phyloP scores from a whole-genome alignment of 2,797 vertebrate genomes.

The Eupleurogrammus muticus region DNA sequence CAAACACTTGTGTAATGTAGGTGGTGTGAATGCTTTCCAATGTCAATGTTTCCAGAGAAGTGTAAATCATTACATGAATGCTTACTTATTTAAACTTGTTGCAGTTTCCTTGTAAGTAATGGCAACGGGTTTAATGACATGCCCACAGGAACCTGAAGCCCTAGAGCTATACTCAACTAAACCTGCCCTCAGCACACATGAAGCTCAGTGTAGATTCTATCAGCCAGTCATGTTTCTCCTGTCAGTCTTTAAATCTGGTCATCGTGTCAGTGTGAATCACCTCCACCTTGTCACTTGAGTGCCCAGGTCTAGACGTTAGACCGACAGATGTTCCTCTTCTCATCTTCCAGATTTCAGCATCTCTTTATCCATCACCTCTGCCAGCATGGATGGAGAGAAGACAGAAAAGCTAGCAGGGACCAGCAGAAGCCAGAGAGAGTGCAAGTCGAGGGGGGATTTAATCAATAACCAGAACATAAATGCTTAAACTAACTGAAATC shows the following conservation, averaged over 20 bases:
- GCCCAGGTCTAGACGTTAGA: too few species aligned
- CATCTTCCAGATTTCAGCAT: too few species aligned
- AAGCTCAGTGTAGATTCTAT: too few species aligned
- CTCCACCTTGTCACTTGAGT: too few species aligned
- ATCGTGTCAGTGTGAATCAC: too few species aligned
- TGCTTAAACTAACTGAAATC: too few species aligned
- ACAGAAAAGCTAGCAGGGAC: background rate
- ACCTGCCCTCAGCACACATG: conserved; percentile 7
- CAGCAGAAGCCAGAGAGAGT: background rate
- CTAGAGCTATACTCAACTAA: background rate
- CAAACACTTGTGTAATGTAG: too few species aligned
- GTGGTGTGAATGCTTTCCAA: background rate
- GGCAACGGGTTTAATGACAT: background rate
- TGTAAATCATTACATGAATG: conserved; percentile 14
- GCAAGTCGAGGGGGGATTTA: too few species aligned
- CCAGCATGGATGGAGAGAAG: background rate
- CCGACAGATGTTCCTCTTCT: too few species aligned
- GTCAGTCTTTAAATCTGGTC: too few species aligned
- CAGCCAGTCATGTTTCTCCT: too few species aligned
- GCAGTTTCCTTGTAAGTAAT: conserved; percentile 9
- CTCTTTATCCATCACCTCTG: too few species aligned
- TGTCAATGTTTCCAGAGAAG: background rate
- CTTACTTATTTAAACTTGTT: background rate
- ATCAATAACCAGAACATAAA: background rate
- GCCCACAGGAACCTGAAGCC: background rate